phyloP scores from a whole-genome alignment of 2,888 invertebrate species.

The Agrotis segetum region DNA sequence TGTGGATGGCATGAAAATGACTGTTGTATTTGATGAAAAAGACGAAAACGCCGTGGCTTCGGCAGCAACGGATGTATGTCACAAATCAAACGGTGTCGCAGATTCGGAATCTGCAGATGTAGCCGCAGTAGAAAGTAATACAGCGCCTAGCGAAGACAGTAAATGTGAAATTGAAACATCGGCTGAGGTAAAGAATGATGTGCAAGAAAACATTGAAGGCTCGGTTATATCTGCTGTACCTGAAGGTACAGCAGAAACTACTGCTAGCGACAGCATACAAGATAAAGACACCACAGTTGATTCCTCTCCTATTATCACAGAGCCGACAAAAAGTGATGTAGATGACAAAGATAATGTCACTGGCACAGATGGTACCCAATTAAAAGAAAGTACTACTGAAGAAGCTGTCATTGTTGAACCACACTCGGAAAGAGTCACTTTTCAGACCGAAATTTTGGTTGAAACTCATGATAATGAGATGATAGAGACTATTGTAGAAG shows the following conservation, averaged over 20 bases:
- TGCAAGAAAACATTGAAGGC: constrained; percentile 37
- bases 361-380: constrained; percentile 31
- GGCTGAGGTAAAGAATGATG: constrained; percentile 31
- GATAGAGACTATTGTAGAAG: constrained; percentile 65
- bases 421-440: constrained; percentile 74
- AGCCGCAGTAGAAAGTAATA: constrained; percentile 49
- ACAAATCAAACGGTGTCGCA: constrained; percentile 83
- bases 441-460: constrained; percentile 86
- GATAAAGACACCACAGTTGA: constrained; percentile 14
- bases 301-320: constrained; percentile 25
- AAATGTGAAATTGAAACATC: constrained; percentile 45
- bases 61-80: constrained; percentile 76
- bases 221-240: constrained; percentile 24
- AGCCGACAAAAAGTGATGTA: constrained; percentile 46
- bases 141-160: constrained; percentile 44
- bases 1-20: constrained; percentile 73
- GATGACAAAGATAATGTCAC: constrained; percentile 21
- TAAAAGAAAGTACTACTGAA: constrained; percentile 61
- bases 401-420: constrained; percentile 65
- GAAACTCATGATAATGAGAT: constrained; percentile 80
- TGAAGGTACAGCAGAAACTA: constrained; percentile 32
- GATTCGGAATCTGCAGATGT: constrained; percentile 67
- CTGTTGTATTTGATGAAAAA: constrained; percentile 66
- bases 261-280: constrained; percentile 28
- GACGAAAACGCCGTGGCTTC: constrained; percentile 62